A percentile compares a stretch with the other conserved stretches of the same genome.
Conservation (phyloP, 1,140 invertebrate genomes). For the Brachionus sp. region DNA sequence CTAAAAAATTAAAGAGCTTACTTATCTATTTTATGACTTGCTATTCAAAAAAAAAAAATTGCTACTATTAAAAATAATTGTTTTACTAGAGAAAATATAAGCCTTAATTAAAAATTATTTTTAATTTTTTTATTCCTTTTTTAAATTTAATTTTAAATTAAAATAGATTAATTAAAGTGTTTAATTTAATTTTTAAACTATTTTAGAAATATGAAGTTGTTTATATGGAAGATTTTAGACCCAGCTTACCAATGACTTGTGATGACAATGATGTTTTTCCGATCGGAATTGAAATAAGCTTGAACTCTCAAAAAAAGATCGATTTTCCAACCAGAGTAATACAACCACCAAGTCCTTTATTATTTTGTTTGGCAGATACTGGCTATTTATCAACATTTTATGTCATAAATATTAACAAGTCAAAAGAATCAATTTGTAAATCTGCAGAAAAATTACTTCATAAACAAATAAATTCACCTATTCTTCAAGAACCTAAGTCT, state of each 20-base stretch:
- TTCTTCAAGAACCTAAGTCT: neutral
- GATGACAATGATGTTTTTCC: neutral
- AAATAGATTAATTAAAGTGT: too few species aligned
- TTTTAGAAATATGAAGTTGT: neutral
- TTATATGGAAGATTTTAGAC: neutral
- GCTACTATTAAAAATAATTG: too few species aligned
- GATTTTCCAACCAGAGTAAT: neutral
- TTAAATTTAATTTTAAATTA: too few species aligned
- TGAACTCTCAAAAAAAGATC: neutral
- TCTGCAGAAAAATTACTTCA: neutral
- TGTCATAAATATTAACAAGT: neutral
- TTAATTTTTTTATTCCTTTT: too few species aligned
- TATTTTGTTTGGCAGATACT: neutral
- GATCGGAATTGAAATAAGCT: neutral
- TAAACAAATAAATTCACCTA: neutral
- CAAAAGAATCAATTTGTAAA: neutral
- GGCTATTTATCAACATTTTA: constrained; percentile 22
- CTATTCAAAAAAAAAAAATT: too few species aligned
- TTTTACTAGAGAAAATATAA: too few species aligned
- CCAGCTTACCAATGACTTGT: neutral
- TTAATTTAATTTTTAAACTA: neutral
- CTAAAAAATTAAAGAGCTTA: too few species aligned
- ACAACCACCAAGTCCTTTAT: neutral
- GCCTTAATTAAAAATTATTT: too few species aligned
- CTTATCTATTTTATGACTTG: too few species aligned